These are phyloP conservation scores for Lepidotrigona ventralis DNA, from an alignment of 1,140 invertebrate species.

Conservation along the genomic window DNA sequence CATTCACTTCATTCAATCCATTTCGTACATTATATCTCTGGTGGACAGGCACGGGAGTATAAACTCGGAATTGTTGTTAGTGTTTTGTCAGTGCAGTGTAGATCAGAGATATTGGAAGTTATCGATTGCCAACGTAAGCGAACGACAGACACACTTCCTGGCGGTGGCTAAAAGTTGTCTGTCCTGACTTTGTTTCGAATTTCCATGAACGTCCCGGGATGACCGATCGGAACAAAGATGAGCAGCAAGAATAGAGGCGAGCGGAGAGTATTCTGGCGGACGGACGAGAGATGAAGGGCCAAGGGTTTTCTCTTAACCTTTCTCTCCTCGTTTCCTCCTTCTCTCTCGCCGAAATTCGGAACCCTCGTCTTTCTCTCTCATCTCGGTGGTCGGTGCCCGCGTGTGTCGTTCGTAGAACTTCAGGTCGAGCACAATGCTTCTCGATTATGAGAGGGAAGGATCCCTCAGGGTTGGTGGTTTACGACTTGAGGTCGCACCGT, in stretches of 20 bases:
- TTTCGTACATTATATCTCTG: no score
- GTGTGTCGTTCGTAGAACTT: slow-evolving; percentile 55
- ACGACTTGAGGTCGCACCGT: slow-evolving; percentile 44
- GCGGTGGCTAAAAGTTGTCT: neutral
- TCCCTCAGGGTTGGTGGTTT: slow-evolving; percentile 45
- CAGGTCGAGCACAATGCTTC: slow-evolving; percentile 56
- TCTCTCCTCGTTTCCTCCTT: neutral
- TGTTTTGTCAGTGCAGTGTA: no score
- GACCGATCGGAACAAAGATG: slow-evolving; percentile 25
- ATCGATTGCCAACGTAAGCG: neutral
- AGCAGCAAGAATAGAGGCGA: neutral
- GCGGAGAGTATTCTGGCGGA: neutral
- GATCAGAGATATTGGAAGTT: neutral
- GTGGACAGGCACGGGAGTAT: no score
- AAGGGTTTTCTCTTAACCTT: slow-evolving; percentile 34
- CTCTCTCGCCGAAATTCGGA: slow-evolving; percentile 11
- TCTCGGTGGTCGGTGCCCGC: slow-evolving; percentile 31
- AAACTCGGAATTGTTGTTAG: no score
- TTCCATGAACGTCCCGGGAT: neutral
- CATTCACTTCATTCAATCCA: no score
- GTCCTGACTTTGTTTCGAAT: slow-evolving; percentile 7
- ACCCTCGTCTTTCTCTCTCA: slow-evolving; percentile 2
- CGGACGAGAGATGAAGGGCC: slow-evolving; percentile 30
- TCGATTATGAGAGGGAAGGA: slow-evolving; percentile 45
- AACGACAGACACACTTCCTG: neutral